Evolutionary conservation across 2,797 vertebrate genomes (phyloP), one percentile per base, ranked within the genome.

Genomic region (Agapornis canus): DNA sequence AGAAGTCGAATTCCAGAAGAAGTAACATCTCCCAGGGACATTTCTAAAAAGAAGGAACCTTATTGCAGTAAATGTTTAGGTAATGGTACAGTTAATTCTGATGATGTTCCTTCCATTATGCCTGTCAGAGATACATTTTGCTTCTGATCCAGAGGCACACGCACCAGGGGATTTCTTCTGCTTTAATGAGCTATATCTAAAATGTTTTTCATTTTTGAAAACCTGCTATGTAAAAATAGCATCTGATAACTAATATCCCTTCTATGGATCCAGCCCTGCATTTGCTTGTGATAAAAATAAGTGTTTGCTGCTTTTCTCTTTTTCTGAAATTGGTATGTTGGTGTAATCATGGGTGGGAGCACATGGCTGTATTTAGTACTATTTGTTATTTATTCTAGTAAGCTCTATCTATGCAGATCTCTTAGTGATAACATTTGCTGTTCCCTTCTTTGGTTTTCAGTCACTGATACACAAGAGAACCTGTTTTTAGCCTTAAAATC

Each of bases 61-160:
- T 97, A 91, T 86, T 97, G 93, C 90, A 91, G 68, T 82, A 59
- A 91, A 57, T 96, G 95, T 78, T 73, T 97, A 95, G 97, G 97
- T 97, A 97, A 96, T 49, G 51, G 22, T 43, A 23, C 1, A 0
- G 8, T 75, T 91, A 25, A 39, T 83, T 87, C 23, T 81, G 42
- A 22, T 66, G 8, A 9, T 75, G 14, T 64, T 84, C 9, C 45
- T 92, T 87, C 11, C 31, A 39, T 15, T 37, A 3, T 1, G 1
- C 11, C 37, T 21, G 12, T 59, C 45, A 57, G 22, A 59, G 27
- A 59, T 48, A 31, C 5, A 6, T 79, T 86, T 81, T 0, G 31
- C 63, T 93, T 73, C 60, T 72, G 27, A 39, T 60, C 52, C 25
- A 23, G 35, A 60, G 9, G 35, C 37, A 16, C 14, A 23, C 6